Percentiles rank a stretch among this genome's conserved stretches.
Conservation (phyloP, 2,113 vertebrate species). For the Xiphophorus maculatus region DNA sequence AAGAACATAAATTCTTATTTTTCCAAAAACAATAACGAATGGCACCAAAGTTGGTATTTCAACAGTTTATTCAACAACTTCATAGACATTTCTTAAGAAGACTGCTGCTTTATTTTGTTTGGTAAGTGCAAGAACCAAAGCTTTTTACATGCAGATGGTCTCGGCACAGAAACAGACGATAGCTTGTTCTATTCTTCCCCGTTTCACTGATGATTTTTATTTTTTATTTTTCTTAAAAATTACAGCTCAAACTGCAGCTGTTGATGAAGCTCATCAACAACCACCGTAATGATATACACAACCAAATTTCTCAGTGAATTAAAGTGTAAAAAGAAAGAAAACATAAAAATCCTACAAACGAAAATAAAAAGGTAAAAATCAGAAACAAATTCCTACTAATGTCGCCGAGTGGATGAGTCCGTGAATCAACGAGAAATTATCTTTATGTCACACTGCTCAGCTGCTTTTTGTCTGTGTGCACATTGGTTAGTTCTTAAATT, state of each 20-base stretch:
- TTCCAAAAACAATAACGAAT: not conserved
- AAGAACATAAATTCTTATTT: not conserved
- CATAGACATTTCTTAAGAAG: slow-evolving; percentile 72
- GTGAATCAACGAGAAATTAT: slow-evolving; percentile 43
- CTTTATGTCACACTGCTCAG: slow-evolving; percentile 62
- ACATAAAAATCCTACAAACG: slow-evolving; percentile 85
- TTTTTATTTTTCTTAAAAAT: slow-evolving; percentile 73
- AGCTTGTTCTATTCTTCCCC: slow-evolving; percentile 75
- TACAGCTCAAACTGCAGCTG: slow-evolving; percentile 88
- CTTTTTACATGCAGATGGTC: slow-evolving; percentile 90
- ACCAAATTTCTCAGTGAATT: slow-evolving; percentile 75
- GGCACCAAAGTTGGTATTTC: slow-evolving; percentile 39
- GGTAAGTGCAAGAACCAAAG: slow-evolving; percentile 73
- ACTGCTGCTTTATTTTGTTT: slow-evolving; percentile 57
- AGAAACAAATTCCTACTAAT: slow-evolving; percentile 84
- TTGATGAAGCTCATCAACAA: slow-evolving; percentile 89
- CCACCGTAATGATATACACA: slow-evolving; percentile 82
- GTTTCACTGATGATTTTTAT: slow-evolving; percentile 78
- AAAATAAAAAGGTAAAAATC: slow-evolving; percentile 86
- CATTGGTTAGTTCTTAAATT: slow-evolving; percentile 90
- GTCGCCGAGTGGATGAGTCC: slow-evolving; percentile 77
- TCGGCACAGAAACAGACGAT: slow-evolving; percentile 86
- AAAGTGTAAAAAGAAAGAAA: slow-evolving; percentile 84
- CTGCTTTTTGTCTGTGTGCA: slow-evolving; percentile 51
- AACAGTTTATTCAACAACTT: slow-evolving; percentile 80